Conservation (phyloP, 2,797 vertebrate genomes). For the Acomys russatus region DNA sequence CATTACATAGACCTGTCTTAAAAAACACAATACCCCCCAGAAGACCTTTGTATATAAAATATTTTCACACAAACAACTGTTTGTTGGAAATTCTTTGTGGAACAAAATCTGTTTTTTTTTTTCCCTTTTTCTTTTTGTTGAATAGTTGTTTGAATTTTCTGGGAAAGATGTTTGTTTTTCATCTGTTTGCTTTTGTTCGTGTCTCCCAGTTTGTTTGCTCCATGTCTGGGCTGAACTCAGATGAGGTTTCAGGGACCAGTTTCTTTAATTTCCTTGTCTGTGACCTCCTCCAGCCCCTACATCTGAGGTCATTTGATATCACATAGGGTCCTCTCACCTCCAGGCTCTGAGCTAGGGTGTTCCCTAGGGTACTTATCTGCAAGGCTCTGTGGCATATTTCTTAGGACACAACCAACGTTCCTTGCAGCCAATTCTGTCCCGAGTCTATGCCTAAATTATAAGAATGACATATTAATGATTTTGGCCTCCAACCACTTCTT, state of each 20-base stretch:
- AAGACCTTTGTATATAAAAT: neutral
- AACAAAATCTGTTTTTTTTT: neutral
- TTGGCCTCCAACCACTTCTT: neutral
- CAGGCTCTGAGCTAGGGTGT: neutral
- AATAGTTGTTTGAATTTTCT: slow-evolving; percentile 49
- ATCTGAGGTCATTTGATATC: neutral
- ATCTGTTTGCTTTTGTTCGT: neutral
- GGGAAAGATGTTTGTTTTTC: neutral
- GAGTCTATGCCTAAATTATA: neutral
- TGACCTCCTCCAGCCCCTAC: neutral
- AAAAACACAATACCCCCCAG: neutral
- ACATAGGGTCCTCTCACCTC: rapidly evolving
- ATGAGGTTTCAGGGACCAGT: neutral
- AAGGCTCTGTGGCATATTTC: neutral
- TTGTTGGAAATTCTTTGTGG: slow-evolving; percentile 1
- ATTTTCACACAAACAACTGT: neutral
- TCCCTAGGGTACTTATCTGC: too few species aligned
- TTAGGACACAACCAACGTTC: neutral
- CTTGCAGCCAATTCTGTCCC: neutral
- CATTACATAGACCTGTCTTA: neutral
- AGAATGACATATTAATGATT: neutral
- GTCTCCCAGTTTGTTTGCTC: neutral
- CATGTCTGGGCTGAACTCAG: neutral
- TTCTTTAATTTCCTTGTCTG: neutral
- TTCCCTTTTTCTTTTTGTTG: neutral